Evolutionary conservation across 1,140 invertebrate genomes (phyloP).

Genomic region (Steinernema khuongi): DNA sequence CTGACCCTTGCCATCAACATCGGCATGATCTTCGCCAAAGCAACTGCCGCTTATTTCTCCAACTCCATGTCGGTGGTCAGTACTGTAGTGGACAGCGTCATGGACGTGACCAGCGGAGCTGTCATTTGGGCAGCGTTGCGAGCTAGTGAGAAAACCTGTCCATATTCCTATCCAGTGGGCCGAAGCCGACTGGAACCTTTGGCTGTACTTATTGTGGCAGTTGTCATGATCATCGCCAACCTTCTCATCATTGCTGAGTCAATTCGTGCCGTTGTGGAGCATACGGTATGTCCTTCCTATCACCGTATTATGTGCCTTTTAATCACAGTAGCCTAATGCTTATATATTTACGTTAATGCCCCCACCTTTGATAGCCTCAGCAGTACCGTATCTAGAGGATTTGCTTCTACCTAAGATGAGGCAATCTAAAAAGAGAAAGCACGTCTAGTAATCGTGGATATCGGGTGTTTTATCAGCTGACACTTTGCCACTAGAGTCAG

Average conservation of each 20-base stretch:
- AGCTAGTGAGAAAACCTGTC: conserved; percentile 25
- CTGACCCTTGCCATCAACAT: conserved; percentile 31
- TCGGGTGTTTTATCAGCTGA: too few relatives aligned
- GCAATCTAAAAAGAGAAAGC: too few relatives aligned
- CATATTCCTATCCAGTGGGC: conserved; percentile 30
- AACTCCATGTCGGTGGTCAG: conserved; percentile 31
- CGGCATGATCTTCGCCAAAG: conserved; percentile 30
- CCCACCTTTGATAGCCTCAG: too few relatives aligned
- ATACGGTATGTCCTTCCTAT: conserved; percentile 25
- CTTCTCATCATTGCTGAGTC: conserved; percentile 34
- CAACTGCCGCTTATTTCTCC: conserved; percentile 26
- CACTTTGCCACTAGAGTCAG: too few relatives aligned
- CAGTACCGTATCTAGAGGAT: too few relatives aligned
- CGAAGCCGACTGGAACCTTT: conserved; percentile 30
- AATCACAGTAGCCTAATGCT: too few relatives aligned
- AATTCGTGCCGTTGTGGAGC: conserved; percentile 20
- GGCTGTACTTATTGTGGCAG: conserved; percentile 29
- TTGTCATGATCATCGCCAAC: conserved; percentile 38
- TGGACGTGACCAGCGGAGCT: conserved; percentile 36
- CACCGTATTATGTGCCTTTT: too few relatives aligned
- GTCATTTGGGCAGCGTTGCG: conserved; percentile 27
- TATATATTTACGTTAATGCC: too few relatives aligned
- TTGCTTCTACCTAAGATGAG: too few relatives aligned
- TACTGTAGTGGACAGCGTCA: conserved; percentile 36
- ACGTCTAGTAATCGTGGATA: too few relatives aligned